These are phyloP conservation scores for Gymnodraco acuticeps DNA, from an alignment of 2,797 vertebrate genomes.

Conservation along the genomic window DNA sequence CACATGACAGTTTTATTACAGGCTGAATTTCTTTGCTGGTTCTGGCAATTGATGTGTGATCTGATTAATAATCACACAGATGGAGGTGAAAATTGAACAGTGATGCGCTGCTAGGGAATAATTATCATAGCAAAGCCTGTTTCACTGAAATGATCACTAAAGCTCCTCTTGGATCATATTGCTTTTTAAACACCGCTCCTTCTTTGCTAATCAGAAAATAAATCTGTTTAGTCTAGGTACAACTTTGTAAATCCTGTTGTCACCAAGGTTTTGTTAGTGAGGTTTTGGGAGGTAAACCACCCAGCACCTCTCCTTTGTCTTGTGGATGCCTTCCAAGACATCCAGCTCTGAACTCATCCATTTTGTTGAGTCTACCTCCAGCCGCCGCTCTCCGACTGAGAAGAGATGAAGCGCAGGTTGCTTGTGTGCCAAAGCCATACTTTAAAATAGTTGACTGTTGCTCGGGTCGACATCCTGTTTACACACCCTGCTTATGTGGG, in stretches of 20 bases:
- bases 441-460: constrained; percentile 79
- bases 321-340: constrained; percentile 60
- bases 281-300: constrained; percentile 64
- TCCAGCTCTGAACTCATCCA: constrained; percentile 72
- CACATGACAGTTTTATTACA: constrained; percentile 94
- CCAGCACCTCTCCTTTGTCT: constrained; percentile 66
- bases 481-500: constrained; percentile 73
- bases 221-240: constrained; percentile 69
- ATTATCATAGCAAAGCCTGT: constrained; percentile 69
- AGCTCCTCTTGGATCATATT: constrained; percentile 58
- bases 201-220: constrained; percentile 40
- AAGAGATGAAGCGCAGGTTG: constrained; percentile 65
- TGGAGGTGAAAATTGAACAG: constrained; percentile 89
- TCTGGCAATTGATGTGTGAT: constrained; percentile 90
- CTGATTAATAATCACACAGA: constrained; percentile 90
- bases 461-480: constrained; percentile 83
- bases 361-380: constrained; percentile 80
- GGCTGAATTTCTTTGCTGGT: constrained; percentile 88
- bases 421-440: constrained; percentile 58
- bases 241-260: constrained; percentile 59
- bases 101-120: constrained; percentile 78
- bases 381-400: constrained; percentile 49
- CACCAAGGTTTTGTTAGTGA: constrained; percentile 45
- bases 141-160: constrained; percentile 58
- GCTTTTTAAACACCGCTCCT: constrained; percentile 57